Base-by-base conservation (phyloP, 2,888 invertebrate genomes). In the Eupithecia vulgata region DNA sequence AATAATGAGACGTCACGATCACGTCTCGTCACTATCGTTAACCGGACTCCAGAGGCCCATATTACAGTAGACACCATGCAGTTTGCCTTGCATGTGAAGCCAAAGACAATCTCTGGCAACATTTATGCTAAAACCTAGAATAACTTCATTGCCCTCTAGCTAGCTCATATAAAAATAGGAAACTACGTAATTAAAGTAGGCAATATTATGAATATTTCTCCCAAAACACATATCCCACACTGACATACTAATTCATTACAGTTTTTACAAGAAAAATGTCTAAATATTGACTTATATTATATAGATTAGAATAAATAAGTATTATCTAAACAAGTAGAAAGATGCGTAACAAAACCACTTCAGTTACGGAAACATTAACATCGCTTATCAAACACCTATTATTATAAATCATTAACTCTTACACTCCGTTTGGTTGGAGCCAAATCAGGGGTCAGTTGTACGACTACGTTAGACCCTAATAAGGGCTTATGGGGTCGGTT, bases 101-200 rank as follows among this genome's bases (percentile, higher is more conserved):
- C 52, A 52, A 52, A 52, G 30, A 30, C 4, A 30, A 30, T 30
- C 30, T 52, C 52, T 21, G 12, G 12, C 25, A 25, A 25, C 12
- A 57, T 12, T 52, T 52, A 52, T n/a, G 48, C 48, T 48, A 52
- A 21, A 21, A 52, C n/a, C 52, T 52, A 0, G 1, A 57, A 57
- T n/a, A 52, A 30, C 30, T 30, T 30, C 21, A 57, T 25, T 57
- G 57, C 25, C 57, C 12, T 21, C 12, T 57, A 57, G 25, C 57
- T 57, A 57, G 25, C 57, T 25, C 57, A 25, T 57, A 57, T 57
- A 57, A 57, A 57, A 57, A 52, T 52, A 57, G 25, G 57, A 57
- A 57, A 25, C 21, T 25, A 57, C 57, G 5, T 57, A 25, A 25
- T 57, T 25, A 57, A 57, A 57, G 57, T 57, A 57, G n/a, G 57